Base-by-base conservation (phyloP, 2,113 vertebrate species). In the Plecturocebus donacophilus region DNA sequence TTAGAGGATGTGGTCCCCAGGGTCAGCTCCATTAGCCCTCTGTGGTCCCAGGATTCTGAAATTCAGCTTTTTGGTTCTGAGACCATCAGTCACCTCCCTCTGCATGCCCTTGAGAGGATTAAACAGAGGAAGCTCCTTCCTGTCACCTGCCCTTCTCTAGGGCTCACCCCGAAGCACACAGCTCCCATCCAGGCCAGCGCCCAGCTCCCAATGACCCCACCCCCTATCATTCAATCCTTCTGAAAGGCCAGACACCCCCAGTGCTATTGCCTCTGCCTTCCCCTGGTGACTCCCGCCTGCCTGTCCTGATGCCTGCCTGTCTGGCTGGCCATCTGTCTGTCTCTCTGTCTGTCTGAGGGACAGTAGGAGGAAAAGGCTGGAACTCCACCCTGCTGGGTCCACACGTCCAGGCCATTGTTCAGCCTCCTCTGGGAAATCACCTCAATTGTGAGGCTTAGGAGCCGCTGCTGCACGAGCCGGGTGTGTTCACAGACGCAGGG, bases 331-430 rank as follows among this genome's bases (percentile, higher is more conserved):
- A 11, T 71, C 80, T 23, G 52, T 81, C 52, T 66, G 16, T 85
- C 91, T 76, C 75, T 47, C 92, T 92, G 95, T 90, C 97, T 97
- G 89, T 94, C 86, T 95, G 52, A 83, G 42, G 85, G 85, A 95
- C 94, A 95, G 95, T 93, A 77, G 94, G 88, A 96, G 95, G 97
- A 97, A 96, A 64, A 95, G 84, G 27, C 94, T 58, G 94, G 80
- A 54, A 35, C 95, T 88, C 80, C 94, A 90, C 95, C 94, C 97
- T 92, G 84, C 75, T 35, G 90, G 45, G 76, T 32, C 66, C 96
- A 64, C 27, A 21, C 87, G 95, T 56, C 64, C 92, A 49, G 47
- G 0, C n/a, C 25, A 49, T 92, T 94, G 92, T 79, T 81, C 80
- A 20, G 49, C 20, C 75, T 85, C 54, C 21, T 10, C 19, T n/a